Evolutionary conservation across 1,140 invertebrate genomes (phyloP), one percentile per base, ranked within the genome.

Genomic region (Cardiocondyla obscurior): DNA sequence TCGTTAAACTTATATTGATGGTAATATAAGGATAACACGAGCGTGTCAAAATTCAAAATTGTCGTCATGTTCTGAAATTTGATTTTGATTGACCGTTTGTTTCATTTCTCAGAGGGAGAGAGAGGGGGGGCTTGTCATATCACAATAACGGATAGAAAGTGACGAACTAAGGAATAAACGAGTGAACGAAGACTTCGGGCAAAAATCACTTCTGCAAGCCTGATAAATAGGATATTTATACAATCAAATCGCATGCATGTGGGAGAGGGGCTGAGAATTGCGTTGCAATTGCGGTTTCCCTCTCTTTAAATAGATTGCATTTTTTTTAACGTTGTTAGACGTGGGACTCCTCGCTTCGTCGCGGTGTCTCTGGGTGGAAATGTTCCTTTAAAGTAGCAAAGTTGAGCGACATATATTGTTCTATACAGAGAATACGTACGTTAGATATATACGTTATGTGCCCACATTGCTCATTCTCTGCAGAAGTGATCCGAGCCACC

Each of bases 11-110:
- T 91, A 91, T 92, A 91, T 92, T 92, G 84, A 91, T 88, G 74
- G 85, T 91, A 91, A 92, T 92, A 90, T 89, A 91, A 92, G 90
- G 86, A 91, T 91, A 92, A 92, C 87, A 86, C 90, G 92, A 90
- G 92, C 84, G 92, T 91, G 90, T 92, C 93, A 93, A 94, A 94
- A 94, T 94, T 94, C 93, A 94, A 94, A 94, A 94, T 94, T 94
- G 89, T 92, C 72, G 85, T 85, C 85, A 79, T 86, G 88, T 89
- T 93, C 91, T 92, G 90, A 86, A 92, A 88, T 90, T 88, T 89
- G 88, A 91, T 92, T 93, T 93, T 87, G 82, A 90, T 92, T 92
- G 90, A 92, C 90, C 83, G 84, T 28, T 77, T 91, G 84, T 89
- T 94, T 93, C 67, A 90, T 93, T 94, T 92, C 89, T 92, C 92